Evolutionary conservation across 2,797 vertebrate species (phyloP).

Genomic region (Enteromius argenteus): DNA sequence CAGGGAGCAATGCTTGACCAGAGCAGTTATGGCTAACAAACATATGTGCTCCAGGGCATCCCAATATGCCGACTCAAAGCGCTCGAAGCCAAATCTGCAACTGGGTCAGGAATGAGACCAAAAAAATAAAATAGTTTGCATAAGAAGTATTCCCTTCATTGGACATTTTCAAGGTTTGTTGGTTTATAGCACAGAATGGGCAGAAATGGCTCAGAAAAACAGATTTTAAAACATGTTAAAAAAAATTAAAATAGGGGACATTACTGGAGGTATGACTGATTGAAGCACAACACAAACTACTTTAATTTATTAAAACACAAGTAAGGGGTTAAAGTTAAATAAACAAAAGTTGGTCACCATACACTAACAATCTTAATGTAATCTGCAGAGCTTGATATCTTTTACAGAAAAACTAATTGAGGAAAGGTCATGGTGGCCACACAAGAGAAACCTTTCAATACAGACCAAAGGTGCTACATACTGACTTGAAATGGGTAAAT

Average conservation of each 20-base stretch:
- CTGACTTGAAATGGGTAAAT: not conserved
- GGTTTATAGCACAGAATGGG: not conserved
- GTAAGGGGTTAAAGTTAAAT: not conserved
- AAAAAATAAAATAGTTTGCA: not conserved
- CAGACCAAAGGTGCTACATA: not conserved
- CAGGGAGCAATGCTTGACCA: not conserved
- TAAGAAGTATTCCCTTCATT: not conserved
- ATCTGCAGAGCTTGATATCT: not conserved
- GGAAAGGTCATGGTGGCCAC: not conserved
- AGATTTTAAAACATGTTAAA: not conserved
- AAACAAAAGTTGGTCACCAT: not conserved
- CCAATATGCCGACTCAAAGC: not conserved
- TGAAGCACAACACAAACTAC: not conserved
- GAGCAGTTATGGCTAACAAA: not conserved
- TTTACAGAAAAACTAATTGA: not conserved
- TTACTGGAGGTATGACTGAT: not conserved
- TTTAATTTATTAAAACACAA: not conserved
- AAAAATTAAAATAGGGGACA: not conserved
- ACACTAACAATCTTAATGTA: not conserved
- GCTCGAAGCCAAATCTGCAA: not conserved
- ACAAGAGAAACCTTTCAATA: not conserved
- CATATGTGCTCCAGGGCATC: conserved; percentile 3
- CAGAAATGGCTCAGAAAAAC: not conserved
- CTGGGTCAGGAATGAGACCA: not conserved
- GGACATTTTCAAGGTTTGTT: not conserved